Evolutionary conservation across 2,888 invertebrate species (phyloP), one percentile per base, ranked within the genome.

Genomic region (Agrochola lota): DNA sequence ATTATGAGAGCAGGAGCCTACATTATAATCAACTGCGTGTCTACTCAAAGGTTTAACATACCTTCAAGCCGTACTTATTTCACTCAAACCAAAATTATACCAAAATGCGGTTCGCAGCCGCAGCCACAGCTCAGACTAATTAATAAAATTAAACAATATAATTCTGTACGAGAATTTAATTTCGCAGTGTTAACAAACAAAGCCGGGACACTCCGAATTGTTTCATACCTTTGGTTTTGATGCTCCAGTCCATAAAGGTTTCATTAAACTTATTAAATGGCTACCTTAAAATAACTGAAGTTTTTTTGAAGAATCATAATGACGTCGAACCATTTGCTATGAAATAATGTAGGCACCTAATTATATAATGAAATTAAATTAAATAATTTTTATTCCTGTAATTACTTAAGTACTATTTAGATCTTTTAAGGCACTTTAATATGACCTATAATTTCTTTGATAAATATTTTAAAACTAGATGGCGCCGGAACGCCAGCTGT

Each of bases 131-230:
- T 55, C 46, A 30, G 1, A 55, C 15, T 66, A 66, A 84, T 80
- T 43, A 79, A 67, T 62, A 57, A 71, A 71, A 68, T 80, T 71
- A 66, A 74, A 69, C 81, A 71, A 73, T 80, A 68, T 71, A 63
- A 82, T 71, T 71, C 5, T 60, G 43, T 43, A 55, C 69, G 55
- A 63, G 73, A 82, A 83, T 85, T 73, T 83, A 77, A 85, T 85
- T 73, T 60, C 6, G 11, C 46, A 59, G 20, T 77, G 73, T 76
- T 71, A 73, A 35, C 23, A 71, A 76, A 67, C 71, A 66, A 23
- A 57, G 46, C 20, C 23, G 26, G 17, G 4, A 46, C 57, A 57
- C 23, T 35, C 20, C 26, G 62, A 74, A 75, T 66, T 81, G 49
- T 75, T 85, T 63, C 55, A 57, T 49, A 57, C 55, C 55, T 66